Evolutionary conservation across 2,113 vertebrate species (phyloP).

Genomic region (Pangasianodon gigas): DNA sequence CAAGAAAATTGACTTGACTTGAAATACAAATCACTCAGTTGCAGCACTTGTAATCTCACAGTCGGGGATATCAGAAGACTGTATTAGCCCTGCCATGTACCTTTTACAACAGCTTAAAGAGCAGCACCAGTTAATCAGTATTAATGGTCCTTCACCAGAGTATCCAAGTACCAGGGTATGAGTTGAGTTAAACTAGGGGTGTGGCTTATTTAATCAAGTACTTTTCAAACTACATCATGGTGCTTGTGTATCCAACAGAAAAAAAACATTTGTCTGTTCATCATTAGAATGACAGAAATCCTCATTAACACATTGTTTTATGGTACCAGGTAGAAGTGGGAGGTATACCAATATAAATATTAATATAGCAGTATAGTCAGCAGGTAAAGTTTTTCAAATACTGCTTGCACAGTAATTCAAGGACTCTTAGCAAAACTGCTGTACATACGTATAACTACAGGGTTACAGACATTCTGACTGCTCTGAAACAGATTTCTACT

Average conservation of each 20-base stretch:
- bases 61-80: neutral
- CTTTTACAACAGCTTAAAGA: neutral
- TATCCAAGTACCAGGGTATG: neutral
- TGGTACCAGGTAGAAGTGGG: neutral
- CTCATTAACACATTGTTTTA: neutral
- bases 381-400: neutral
- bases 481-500: neutral
- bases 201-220: neutral
- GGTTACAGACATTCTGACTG: neutral
- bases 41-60: neutral
- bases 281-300: neutral
- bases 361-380: neutral
- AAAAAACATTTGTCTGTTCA: neutral
- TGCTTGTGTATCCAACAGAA: neutral
- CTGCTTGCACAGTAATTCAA: neutral
- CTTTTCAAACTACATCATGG: neutral
- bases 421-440: neutral
- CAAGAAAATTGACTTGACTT: neutral
- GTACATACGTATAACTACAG: neutral
- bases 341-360: neutral
- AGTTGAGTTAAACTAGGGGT: neutral
- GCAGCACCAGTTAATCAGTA: neutral
- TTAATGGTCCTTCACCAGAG: neutral
- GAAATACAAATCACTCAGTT: neutral
- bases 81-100: neutral